Base-by-base conservation (phyloP, 2,888 invertebrate species). In the Epinotia ramella region DNA sequence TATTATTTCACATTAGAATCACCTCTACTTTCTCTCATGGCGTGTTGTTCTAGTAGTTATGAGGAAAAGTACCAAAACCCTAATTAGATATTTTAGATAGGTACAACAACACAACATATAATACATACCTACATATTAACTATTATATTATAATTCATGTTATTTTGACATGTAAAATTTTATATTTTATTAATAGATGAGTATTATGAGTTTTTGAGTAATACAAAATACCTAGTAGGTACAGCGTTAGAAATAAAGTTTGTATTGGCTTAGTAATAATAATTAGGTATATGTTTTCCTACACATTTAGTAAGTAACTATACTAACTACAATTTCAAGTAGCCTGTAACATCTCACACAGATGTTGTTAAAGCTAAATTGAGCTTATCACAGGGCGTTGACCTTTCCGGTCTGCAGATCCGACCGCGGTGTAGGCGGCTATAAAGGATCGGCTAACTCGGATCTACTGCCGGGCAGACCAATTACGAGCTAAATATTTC, bases 311-410 rank as follows among this genome's bases (percentile, higher is more conserved):
- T 65, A 57, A 20, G 1, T 56, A 16, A 1, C n/a, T 57, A 20
- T n/a, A 65, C 20, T 49, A 65, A 53, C 33, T 53, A 66, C 66
- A 53, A 56, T 66, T 53, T 66, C 53, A 56, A 66, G 53, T 66
- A 66, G 53, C 16, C 59, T 69, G 59, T 60, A 69, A 46, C 44
- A n/a, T 60, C 69, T 60, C 69, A 24, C 69, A 60, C 69, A 69
- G 69, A 69, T 60, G 76, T 77, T 77, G 77, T 77, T 79, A 74
- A 74, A 81, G 79, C 79, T 86, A 84, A 86, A 87, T 87, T 83
- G 81, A 81, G 81, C 81, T 82, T 83, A 84, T 83, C 82, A 81
- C 73, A 82, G 85, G 82, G 73, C 85, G 72, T 82, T 84, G 84
- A 84, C 83, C 83, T 78, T 72, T 77, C 79, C 80, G 57, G 77